Base-by-base conservation (phyloP, 2,113 vertebrate species). In the Dicentrarchus labrax region DNA sequence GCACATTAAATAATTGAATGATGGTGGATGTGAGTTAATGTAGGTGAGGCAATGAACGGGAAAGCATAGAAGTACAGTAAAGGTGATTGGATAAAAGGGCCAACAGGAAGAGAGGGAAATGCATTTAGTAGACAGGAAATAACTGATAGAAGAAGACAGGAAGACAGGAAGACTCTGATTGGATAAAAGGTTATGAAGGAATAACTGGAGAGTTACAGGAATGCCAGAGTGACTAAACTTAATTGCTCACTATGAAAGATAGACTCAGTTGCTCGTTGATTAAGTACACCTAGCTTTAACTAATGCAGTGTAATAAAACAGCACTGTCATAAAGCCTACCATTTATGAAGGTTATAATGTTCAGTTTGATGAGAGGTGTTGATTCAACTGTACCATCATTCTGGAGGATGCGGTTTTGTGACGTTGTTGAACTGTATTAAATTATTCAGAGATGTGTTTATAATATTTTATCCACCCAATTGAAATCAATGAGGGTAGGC, bases 41-140 rank as follows among this genome's bases (percentile, higher is more conserved):
- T 22, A 65, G 21, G 48, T 43, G 65, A 61, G 17, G 38, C 5
- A 36, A 38, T 70, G 57, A 45, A 8, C 6, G 16, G 43, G 64
- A 60, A 61, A 41, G 53, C 16, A 57, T 54, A 48, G 72, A 65
- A 30, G 48, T 43, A 3, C 61, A 65, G 60, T 43, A 50, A 65
- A 51, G 73, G 21, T 76, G 56, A 83, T 64, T 71, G 43, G 80
- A 76, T 76, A 48, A 83, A 57, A 66, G 73, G 5, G 62, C 62
- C 45, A 38, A 78, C 61, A 13, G 57, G 6, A 24, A 70, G 67
- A 51, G 60, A 39, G 53, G 16, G n/a, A 67, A 77, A 78, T 73
- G 75, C 38, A 53, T 78, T 78, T 67, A 66, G 74, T 19, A 17
- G 50, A 59, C 66, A 77, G 60, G 75, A 84, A 67, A 67, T 43